phyloP scores from a whole-genome alignment of 2,888 invertebrate genomes.

The Caenorhabditis panamensis region DNA sequence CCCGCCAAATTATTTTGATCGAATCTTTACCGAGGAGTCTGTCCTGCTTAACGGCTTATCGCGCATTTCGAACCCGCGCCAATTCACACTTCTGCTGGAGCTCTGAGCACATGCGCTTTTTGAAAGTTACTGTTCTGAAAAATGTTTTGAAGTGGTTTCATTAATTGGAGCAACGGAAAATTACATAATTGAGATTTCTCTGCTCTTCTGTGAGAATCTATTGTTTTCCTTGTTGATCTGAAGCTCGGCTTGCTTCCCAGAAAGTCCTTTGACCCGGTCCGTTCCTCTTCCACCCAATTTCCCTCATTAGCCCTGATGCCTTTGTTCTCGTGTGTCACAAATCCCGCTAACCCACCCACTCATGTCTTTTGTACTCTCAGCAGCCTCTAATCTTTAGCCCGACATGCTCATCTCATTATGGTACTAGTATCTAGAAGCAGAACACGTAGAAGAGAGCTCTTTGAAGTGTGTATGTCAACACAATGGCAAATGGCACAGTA shows the following conservation, averaged over 20 bases:
- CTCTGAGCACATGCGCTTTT: conserved; percentile 1
- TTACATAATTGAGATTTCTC: not conserved
- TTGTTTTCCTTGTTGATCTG: not conserved
- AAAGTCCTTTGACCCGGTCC: not conserved
- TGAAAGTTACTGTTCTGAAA: not conserved
- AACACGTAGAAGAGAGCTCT: conserved; percentile 51
- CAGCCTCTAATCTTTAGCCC: conserved; percentile 28
- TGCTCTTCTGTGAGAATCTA: not conserved
- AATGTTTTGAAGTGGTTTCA: not conserved
- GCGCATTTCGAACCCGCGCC: conserved; percentile 29
- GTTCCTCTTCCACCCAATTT: conserved; percentile 25
- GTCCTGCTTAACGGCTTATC: conserved; percentile 48
- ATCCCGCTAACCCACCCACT: conserved; percentile 36
- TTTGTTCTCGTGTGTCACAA: conserved; percentile 29
- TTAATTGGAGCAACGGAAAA: no score
- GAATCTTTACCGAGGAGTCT: conserved; percentile 35
- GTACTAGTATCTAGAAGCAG: conserved; percentile 43
- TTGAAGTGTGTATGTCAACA: conserved; percentile 61
- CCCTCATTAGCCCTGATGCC: conserved; percentile 16
- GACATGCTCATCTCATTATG: conserved; percentile 47
- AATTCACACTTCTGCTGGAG: conserved; percentile 39
- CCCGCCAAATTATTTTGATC: conserved; percentile 61
- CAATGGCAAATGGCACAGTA: conserved; percentile 57
- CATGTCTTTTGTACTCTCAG: conserved; percentile 28
- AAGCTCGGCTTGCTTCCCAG: not conserved